Percentiles rank a stretch among this genome's conserved stretches.
These are phyloP conservation scores for Drosophila villosipedis DNA, from an alignment of 2,888 invertebrate genomes.

Conservation along the genomic window DNA sequence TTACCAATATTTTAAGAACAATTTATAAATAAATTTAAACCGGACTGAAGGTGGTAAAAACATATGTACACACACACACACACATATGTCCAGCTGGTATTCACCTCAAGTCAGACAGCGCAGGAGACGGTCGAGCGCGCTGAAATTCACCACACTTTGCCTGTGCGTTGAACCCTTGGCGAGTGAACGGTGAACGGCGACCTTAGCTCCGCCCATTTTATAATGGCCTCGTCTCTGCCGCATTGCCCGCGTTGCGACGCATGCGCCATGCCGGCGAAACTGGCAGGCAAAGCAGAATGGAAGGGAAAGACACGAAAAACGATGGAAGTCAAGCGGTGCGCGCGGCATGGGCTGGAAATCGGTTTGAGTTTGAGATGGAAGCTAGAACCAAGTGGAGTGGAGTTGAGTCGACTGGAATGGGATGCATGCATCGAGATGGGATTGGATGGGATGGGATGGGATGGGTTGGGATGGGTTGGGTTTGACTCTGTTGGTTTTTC, in stretches of 20 bases:
- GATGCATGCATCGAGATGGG: neutral
- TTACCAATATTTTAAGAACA: neutral
- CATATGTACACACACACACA: neutral
- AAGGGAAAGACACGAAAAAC: constrained; percentile 23
- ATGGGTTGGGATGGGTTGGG: constrained; percentile 14
- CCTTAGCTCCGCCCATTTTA: constrained; percentile 83
- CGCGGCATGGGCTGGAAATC: constrained; percentile 10
- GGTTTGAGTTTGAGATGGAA: constrained; percentile 29
- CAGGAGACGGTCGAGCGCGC: constrained; percentile 25
- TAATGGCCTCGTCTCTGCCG: constrained; percentile 76
- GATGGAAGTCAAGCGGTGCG: constrained; percentile 15
- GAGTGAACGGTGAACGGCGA: constrained; percentile 26
- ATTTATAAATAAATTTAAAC: neutral
- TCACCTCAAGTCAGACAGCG: constrained; percentile 17
- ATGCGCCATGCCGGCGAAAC: constrained; percentile 63
- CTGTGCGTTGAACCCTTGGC: constrained; percentile 51
- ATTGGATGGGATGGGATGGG: constrained; percentile 7
- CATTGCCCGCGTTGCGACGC: constrained; percentile 58
- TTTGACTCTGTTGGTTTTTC: constrained; percentile 48
- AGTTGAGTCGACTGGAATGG: constrained; percentile 1
- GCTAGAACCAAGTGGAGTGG: constrained; percentile 3
- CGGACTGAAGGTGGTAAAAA: neutral
- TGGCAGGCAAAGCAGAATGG: constrained; percentile 51
- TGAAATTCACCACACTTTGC: constrained; percentile 69
- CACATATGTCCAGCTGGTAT: neutral